These are phyloP conservation scores for Asteroscopus sphinx DNA, from an alignment of 2,888 invertebrate genomes.

Conservation along the genomic window DNA sequence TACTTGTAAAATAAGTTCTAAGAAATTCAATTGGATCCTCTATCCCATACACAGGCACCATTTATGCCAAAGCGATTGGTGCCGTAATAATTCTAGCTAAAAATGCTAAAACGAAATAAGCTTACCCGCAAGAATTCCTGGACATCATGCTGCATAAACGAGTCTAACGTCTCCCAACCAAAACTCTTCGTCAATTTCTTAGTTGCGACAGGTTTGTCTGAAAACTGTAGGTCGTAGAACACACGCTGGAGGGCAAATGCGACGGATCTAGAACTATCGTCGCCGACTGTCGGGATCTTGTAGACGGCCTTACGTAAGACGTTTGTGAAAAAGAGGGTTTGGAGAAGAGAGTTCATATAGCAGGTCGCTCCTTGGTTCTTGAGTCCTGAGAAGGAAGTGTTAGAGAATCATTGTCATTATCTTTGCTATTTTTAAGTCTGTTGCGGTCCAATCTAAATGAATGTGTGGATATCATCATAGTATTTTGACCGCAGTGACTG, in stretches of 20 bases:
- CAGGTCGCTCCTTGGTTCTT: constrained; percentile 99
- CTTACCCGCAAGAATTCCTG: constrained; percentile 95
- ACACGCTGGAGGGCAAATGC: constrained; percentile 99
- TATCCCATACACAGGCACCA: too few species aligned
- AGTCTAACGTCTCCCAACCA: constrained; percentile 99
- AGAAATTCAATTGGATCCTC: too few species aligned
- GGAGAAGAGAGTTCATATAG: constrained; percentile 99
- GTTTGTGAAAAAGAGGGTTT: constrained; percentile 99
- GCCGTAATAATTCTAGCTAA: too few species aligned
- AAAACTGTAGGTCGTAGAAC: constrained; percentile 99
- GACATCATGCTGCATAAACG: constrained; percentile 99
- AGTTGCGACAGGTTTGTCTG: constrained; percentile 99
- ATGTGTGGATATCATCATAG: too few species aligned
- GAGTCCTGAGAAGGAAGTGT: constrained; percentile 90
- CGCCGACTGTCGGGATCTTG: constrained; percentile 99
- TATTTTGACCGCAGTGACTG: too few species aligned
- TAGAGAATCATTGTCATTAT: background rate
- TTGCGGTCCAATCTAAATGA: too few species aligned
- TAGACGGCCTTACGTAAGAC: constrained; percentile 97
- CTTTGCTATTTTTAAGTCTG: background rate
- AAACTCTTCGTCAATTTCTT: constrained; percentile 99
- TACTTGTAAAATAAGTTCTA: background rate
- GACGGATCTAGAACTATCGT: constrained; percentile 95
- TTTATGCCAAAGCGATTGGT: too few species aligned
- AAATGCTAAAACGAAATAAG: background rate